phyloP scores from a whole-genome alignment of 2,888 invertebrate species.

The Thymelicus lineola region DNA sequence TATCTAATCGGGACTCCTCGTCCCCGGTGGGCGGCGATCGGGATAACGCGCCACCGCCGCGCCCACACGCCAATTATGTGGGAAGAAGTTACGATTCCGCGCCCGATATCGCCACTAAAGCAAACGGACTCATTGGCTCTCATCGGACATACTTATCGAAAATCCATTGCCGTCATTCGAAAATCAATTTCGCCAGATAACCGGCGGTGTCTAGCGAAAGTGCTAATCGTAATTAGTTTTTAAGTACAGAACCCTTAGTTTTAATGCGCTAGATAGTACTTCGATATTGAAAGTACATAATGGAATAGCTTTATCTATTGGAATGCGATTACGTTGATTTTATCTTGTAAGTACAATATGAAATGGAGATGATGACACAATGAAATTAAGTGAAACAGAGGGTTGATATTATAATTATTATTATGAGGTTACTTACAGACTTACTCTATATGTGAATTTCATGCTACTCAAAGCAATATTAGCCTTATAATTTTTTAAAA shows the following conservation, averaged over 20 bases:
- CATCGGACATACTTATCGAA: constrained; percentile 60
- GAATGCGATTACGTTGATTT: background rate
- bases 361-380: background rate
- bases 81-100: constrained; percentile 81
- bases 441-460: no score
- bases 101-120: constrained; percentile 72
- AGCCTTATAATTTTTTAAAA: no score
- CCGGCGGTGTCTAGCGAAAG: constrained; percentile 53
- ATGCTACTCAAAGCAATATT: no score
- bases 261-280: constrained; percentile 18
- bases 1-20: constrained; percentile 79
- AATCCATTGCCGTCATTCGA: constrained; percentile 69
- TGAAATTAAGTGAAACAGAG: no score
- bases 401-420: no score
- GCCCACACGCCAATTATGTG: constrained; percentile 84
- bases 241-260: constrained; percentile 18
- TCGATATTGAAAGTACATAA: constrained; percentile 21
- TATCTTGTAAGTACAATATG: background rate
- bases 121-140: constrained; percentile 68
- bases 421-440: no score
- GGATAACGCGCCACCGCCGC: constrained; percentile 76
- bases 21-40: constrained; percentile 81
- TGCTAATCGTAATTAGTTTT: constrained; percentile 31
- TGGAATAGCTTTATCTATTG: background rate
- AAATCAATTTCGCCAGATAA: constrained; percentile 69